Conservation (phyloP, 2,888 invertebrate genomes). For the Silvanus unidentatus region DNA sequence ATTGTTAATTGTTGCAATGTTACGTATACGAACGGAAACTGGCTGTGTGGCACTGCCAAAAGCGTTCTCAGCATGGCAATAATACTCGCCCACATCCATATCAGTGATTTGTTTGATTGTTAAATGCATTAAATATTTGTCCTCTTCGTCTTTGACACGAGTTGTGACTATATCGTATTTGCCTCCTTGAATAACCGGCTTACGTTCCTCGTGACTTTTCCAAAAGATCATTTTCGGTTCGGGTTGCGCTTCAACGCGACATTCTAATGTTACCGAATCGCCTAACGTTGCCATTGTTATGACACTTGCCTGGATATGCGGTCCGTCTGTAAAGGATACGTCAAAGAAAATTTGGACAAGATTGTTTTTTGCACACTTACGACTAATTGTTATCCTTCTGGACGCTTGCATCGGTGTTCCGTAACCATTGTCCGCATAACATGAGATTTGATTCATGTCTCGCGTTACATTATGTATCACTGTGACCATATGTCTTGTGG, state of each 20-base stretch:
- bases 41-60: slow-evolving; percentile 69
- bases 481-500: slow-evolving; percentile 79
- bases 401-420: slow-evolving; percentile 83
- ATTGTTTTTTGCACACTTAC: slow-evolving; percentile 52
- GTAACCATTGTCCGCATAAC: slow-evolving; percentile 83
- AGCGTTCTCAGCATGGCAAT: slow-evolving; percentile 78
- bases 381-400: slow-evolving; percentile 71
- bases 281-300: slow-evolving; percentile 73
- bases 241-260: slow-evolving; percentile 71
- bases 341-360: slow-evolving; percentile 1
- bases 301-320: slow-evolving; percentile 69
- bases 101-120: slow-evolving; percentile 66
- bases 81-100: slow-evolving; percentile 72
- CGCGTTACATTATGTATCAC: slow-evolving; percentile 79
- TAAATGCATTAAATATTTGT: slow-evolving; percentile 68
- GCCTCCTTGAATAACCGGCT: slow-evolving; percentile 71
- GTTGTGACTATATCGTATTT: slow-evolving; percentile 62
- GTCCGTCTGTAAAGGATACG: slow-evolving; percentile 55
- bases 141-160: slow-evolving; percentile 58
- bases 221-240: slow-evolving; percentile 77
- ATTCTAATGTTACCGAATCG: slow-evolving; percentile 70
- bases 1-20: slow-evolving; percentile 58
- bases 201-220: slow-evolving; percentile 67
- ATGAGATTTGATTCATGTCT: slow-evolving; percentile 80
- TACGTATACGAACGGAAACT: slow-evolving; percentile 63